These are phyloP conservation scores for Epinotia demarniana DNA, from an alignment of 2,888 invertebrate species.

Conservation along the genomic window DNA sequence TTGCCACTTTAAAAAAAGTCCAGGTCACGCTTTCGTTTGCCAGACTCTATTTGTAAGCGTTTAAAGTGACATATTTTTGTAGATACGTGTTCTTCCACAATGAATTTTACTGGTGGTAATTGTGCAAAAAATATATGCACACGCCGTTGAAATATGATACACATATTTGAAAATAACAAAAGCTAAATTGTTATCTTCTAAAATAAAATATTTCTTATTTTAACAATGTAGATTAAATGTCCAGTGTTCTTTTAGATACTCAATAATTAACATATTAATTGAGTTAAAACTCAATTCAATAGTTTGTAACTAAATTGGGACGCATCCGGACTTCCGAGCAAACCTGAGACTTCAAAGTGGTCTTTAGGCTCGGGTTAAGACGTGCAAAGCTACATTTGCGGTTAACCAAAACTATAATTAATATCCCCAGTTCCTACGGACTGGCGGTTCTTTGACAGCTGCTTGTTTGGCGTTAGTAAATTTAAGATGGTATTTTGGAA, in stretches of 20 bases:
- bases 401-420: slow-evolving; percentile 23
- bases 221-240: not conserved
- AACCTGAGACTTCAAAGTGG: slow-evolving; percentile 32
- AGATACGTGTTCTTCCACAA: too few species aligned
- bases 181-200: not conserved
- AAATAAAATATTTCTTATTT: not conserved
- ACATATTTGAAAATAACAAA: not conserved
- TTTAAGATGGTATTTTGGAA: slow-evolving; percentile 17
- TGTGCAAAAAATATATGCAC: not conserved
- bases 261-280: slow-evolving; percentile 27
- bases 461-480: slow-evolving; percentile 3
- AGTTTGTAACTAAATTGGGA: slow-evolving; percentile 28
- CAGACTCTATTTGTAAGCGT: too few species aligned
- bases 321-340: slow-evolving; percentile 12
- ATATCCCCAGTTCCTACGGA: not conserved
- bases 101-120: not conserved
- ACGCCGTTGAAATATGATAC: not conserved
- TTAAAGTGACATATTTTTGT: too few species aligned
- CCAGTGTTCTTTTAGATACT: not conserved
- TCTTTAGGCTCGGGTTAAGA: slow-evolving; percentile 21
- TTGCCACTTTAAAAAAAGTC: too few species aligned
- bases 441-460: slow-evolving; percentile 13
- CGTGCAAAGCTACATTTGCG: slow-evolving; percentile 23
- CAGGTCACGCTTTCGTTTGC: too few species aligned
- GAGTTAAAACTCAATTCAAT: slow-evolving; percentile 27